These are phyloP conservation scores for Pangasius sanitwongsei DNA, from an alignment of 2,797 vertebrate genomes.

Conservation along the genomic window DNA sequence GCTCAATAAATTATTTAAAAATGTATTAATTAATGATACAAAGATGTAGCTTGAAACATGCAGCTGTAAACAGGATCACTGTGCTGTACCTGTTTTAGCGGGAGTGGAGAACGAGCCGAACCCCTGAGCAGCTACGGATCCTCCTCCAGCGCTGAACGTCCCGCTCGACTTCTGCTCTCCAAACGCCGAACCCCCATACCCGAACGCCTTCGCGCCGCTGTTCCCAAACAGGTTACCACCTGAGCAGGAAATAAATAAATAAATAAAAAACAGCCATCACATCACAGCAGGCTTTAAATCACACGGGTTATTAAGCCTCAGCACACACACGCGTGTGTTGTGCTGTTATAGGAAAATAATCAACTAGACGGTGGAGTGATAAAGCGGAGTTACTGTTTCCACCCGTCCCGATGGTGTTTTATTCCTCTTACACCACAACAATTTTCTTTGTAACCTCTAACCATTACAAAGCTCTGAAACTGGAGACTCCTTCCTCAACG, in stretches of 20 bases:
- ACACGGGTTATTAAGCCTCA: background rate
- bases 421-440: background rate
- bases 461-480: background rate
- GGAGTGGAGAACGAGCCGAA: constrained; percentile 89
- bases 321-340: background rate
- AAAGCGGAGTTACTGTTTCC: background rate
- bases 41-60: too few relatives aligned
- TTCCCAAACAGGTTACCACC: constrained; percentile 87
- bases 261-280: background rate
- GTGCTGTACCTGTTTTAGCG: constrained; percentile 82
- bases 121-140: constrained; percentile 90
- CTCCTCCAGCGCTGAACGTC: constrained; percentile 88
- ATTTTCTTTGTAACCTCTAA: background rate
- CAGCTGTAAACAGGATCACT: too few relatives aligned
- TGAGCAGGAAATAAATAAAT: constrained; percentile 53
- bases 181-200: constrained; percentile 82
- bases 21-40: too few relatives aligned
- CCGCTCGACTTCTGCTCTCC: constrained; percentile 88
- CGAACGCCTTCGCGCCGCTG: constrained; percentile 86
- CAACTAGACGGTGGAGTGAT: background rate
- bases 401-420: background rate
- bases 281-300: background rate
- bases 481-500: background rate
- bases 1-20: too few relatives aligned
- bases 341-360: background rate